Base-by-base conservation (phyloP, 2,797 vertebrate genomes). In the Hoplostethus atlanticus region DNA sequence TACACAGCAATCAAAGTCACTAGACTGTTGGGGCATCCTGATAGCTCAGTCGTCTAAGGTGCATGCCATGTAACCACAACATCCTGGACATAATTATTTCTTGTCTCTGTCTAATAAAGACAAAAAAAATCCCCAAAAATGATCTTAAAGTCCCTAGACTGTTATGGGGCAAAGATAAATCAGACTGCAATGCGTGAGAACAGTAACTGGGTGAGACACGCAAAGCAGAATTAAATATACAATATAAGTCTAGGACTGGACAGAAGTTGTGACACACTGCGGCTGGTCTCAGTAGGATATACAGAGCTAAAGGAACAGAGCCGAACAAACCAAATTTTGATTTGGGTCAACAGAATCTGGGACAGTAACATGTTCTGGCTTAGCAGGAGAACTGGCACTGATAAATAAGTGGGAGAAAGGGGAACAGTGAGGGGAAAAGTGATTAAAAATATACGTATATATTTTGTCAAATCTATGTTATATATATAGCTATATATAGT, bases 271-370 rank as follows among this genome's bases (percentile, higher is more conserved):
- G 4, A 46, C 57, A 57, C n/a, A 6, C 50, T 55, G 77, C 51
- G 38, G 64, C 30, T 62, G 28, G 11, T 73, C 16, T 36, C 63
- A 76, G 70, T 55, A 53, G 68, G 73, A 68, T 51, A 28, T 21
- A 70, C 65, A 57, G 65, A 62, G 21, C 7, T 34, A 46, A 51
- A 17, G 13, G 21, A 15, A 7, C 6, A 21, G n/a, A 42, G 30
- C 16, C 25, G 68, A 44, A 44, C 15, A 44, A n/a, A 44, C 66
- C 25, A 60, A 55, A 56, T 15, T 71, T 71, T 76, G 58, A 84
- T 74, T n/a, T 55, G 69, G 77, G 64, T 77, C 76, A 81, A 53
- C 46, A 54, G 59, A 85, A 83, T 82, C 42, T 77, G 61, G 62
- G 77, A 50, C 75, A 69, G 61, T 11, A 34, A 70, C 52, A 79